Evolutionary conservation across 2,888 invertebrate species (phyloP).

Genomic region (Cephonodes hylas): DNA sequence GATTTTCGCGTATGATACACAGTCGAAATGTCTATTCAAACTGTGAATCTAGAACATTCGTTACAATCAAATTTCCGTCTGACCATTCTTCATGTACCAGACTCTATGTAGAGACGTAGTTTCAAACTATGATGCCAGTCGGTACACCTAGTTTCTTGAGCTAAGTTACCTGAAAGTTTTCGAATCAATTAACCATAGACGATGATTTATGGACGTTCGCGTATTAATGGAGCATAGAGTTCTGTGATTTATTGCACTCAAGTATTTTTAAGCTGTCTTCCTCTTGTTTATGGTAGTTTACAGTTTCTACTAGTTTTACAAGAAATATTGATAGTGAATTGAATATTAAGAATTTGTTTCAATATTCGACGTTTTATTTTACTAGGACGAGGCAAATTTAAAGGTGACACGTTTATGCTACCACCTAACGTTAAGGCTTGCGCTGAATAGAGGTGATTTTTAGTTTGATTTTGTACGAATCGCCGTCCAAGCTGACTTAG

Average conservation of each 20-base stretch:
- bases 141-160: slow-evolving; percentile 34
- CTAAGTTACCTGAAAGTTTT: slow-evolving; percentile 14
- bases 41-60: not conserved
- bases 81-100: not conserved
- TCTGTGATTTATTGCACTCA: not conserved
- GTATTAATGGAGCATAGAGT: slow-evolving; percentile 12
- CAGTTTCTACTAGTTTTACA: too few relatives aligned
- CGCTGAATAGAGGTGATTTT: too few relatives aligned
- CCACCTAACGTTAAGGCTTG: too few relatives aligned
- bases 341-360: too few relatives aligned
- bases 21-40: not conserved
- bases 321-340: too few relatives aligned
- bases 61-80: not conserved
- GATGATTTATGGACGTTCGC: not conserved
- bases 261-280: not conserved
- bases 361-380: too few relatives aligned
- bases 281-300: not conserved
- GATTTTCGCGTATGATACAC: not conserved
- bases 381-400: too few relatives aligned
- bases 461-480: too few relatives aligned
- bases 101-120: slow-evolving; percentile 21
- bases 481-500: too few relatives aligned
- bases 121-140: slow-evolving; percentile 36
- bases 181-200: slow-evolving; percentile 1
- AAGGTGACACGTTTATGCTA: too few relatives aligned